Evolutionary conservation across 2,113 vertebrate genomes (phyloP).

Genomic region (Ornithorhynchus anatinus): DNA sequence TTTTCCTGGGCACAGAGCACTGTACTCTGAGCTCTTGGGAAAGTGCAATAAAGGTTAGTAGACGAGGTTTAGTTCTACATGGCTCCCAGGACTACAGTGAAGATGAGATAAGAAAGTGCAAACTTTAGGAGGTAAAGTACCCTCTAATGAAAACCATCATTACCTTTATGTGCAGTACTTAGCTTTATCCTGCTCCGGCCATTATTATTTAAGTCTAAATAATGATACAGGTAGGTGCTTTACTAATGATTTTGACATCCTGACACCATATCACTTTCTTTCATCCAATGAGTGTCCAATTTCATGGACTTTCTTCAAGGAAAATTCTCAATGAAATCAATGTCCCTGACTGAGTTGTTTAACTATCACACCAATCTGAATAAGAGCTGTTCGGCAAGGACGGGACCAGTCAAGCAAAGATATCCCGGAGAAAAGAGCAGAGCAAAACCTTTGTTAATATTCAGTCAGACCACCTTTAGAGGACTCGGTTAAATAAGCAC

Average conservation of each 20-base stretch:
- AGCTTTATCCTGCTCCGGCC: constrained; percentile 49
- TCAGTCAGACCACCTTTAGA: not conserved
- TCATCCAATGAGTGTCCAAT: constrained; percentile 28
- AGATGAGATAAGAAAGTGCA: too few species aligned
- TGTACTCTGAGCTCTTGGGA: too few species aligned
- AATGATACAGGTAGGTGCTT: constrained; percentile 34
- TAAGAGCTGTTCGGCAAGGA: not conserved
- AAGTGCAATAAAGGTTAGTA: too few species aligned
- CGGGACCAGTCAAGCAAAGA: constrained; percentile 3
- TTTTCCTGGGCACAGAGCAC: too few species aligned
- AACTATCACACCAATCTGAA: constrained; percentile 19
- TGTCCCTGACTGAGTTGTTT: constrained; percentile 19
- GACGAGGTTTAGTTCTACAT: too few species aligned
- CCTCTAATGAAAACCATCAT: too few species aligned
- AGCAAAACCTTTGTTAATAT: constrained; percentile 30
- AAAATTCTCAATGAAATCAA: constrained; percentile 5
- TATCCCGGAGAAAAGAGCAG: constrained; percentile 7
- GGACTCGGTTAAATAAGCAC: constrained; percentile 23
- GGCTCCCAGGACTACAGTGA: too few species aligned
- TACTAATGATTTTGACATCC: not conserved
- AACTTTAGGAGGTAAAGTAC: too few species aligned
- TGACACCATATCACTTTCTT: constrained; percentile 31
- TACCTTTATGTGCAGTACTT: constrained; percentile 9
- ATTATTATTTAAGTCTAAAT: constrained; percentile 31
- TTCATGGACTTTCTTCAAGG: constrained; percentile 25